These are phyloP conservation scores for Lophius americanus DNA, from an alignment of 2,797 vertebrate species.

Conservation along the genomic window DNA sequence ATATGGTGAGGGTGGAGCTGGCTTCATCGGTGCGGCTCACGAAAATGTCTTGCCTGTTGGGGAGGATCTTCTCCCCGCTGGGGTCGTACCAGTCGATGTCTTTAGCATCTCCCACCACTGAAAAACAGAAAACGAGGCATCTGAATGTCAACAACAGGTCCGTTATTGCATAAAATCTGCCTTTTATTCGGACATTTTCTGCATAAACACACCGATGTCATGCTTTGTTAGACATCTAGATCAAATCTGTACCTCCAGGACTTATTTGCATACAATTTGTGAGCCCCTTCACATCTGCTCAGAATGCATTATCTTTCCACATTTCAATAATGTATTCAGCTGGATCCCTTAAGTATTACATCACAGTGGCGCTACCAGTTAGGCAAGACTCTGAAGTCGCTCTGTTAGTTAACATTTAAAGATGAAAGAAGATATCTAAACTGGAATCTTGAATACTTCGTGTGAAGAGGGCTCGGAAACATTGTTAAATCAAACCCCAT, in stretches of 20 bases:
- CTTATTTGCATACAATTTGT: background rate
- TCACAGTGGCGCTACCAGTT: background rate
- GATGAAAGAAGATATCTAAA: background rate
- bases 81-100: conserved; percentile 96
- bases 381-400: background rate
- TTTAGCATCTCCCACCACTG: conserved; percentile 91
- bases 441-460: background rate
- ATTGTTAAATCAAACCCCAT: conserved; percentile 18
- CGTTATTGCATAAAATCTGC: background rate
- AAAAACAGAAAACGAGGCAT: background rate
- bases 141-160: background rate
- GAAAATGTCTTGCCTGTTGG: conserved; percentile 87
- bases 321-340: background rate
- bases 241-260: background rate
- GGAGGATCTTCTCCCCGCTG: conserved; percentile 89
- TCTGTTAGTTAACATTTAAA: background rate
- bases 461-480: background rate
- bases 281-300: background rate
- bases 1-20: conserved; percentile 92
- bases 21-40: conserved; percentile 88
- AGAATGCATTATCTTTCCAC: background rate
- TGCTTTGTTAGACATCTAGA: background rate
- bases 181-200: background rate
- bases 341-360: background rate
- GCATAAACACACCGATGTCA: background rate